phyloP scores from a whole-genome alignment of 2,888 invertebrate genomes.

The Pterostichus madidus region DNA sequence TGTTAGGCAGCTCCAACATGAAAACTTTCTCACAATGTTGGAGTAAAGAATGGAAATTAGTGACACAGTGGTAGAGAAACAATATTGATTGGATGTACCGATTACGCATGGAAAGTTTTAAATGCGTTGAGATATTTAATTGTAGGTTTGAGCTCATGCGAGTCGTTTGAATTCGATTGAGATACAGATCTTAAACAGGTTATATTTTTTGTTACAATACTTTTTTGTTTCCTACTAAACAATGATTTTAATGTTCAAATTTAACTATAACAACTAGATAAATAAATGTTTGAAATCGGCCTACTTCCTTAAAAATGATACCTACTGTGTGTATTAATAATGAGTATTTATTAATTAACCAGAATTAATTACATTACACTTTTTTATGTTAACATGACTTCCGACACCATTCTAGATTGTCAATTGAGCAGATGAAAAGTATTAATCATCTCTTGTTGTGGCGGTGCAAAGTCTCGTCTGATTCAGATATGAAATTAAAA shows the following conservation, averaged over 20 bases:
- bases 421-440: conserved; percentile 22
- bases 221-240: conserved; percentile 34
- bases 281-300: conserved; percentile 49
- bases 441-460: conserved; percentile 30
- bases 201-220: conserved; percentile 16
- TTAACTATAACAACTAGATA: conserved; percentile 18
- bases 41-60: conserved; percentile 65
- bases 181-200: conserved; percentile 59
- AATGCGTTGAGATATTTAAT: conserved; percentile 62
- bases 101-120: conserved; percentile 65
- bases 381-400: conserved; percentile 20
- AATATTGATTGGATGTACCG: conserved; percentile 63
- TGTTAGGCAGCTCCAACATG: background rate
- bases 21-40: conserved; percentile 61
- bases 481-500: conserved; percentile 31
- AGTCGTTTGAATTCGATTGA: conserved; percentile 56
- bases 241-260: conserved; percentile 34
- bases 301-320: conserved; percentile 40
- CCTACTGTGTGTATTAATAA: conserved; percentile 12
- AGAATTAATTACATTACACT: conserved; percentile 43
- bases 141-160: conserved; percentile 61
- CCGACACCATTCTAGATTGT: conserved; percentile 30
- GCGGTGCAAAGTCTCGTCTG: conserved; percentile 1
- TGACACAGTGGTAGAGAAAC: conserved; percentile 61
- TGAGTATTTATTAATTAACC: conserved; percentile 29